Conservation (phyloP, 2,888 invertebrate genomes). For the Lepeophtheirus nordmannii region DNA sequence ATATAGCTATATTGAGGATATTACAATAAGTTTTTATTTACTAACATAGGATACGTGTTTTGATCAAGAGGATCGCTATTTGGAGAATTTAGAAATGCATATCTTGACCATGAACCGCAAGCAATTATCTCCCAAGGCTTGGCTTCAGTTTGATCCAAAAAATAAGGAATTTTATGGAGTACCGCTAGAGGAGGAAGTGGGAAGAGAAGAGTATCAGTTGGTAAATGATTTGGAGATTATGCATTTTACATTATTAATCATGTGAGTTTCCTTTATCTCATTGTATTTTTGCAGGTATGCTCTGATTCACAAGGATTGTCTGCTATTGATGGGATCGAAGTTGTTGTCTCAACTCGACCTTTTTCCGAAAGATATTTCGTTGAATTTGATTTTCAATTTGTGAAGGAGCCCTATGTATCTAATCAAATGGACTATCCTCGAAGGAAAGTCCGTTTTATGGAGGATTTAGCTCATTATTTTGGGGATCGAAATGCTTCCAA, state of each 20-base stretch:
- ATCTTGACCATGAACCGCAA: conserved; percentile 55
- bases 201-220: conserved; percentile 59
- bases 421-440: conserved; percentile 50
- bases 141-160: conserved; percentile 74
- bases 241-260: background rate
- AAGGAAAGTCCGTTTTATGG: conserved; percentile 61
- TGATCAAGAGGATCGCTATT: conserved; percentile 67
- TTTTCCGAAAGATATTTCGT: conserved; percentile 43
- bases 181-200: conserved; percentile 53
- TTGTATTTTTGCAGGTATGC: conserved; percentile 41
- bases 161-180: conserved; percentile 80
- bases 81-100: conserved; percentile 52
- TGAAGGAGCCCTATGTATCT: conserved; percentile 31
- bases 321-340: conserved; percentile 61
- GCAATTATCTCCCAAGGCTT: conserved; percentile 50
- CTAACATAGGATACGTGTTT: conserved; percentile 61
- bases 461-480: conserved; percentile 59
- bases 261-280: background rate
- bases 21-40: conserved; percentile 1
- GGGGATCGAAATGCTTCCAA: conserved; percentile 55
- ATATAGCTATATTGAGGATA: background rate
- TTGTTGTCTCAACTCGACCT: conserved; percentile 51
- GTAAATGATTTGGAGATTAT: background rate
- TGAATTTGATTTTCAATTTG: conserved; percentile 64
- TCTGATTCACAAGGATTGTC: conserved; percentile 55